These are phyloP conservation scores for Malurus alboscapulatus DNA, from an alignment of 2,113 vertebrate genomes.

Conservation along the genomic window DNA sequence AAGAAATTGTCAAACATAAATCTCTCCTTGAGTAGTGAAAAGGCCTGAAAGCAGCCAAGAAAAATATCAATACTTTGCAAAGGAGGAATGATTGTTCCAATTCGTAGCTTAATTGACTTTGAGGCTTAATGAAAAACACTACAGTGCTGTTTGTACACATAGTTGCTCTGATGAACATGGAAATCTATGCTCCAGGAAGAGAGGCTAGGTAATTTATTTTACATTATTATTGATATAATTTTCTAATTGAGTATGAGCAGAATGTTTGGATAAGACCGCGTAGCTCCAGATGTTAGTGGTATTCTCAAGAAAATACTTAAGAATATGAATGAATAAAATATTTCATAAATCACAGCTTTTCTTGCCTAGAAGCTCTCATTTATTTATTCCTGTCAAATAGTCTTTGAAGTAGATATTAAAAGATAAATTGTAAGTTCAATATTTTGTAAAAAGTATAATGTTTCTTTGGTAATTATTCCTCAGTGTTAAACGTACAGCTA, in stretches of 20 bases:
- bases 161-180: slow-evolving; percentile 68
- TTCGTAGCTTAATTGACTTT: slow-evolving; percentile 92
- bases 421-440: slow-evolving; percentile 43
- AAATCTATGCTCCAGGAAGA: slow-evolving; percentile 30
- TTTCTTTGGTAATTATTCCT: slow-evolving; percentile 43
- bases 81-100: slow-evolving; percentile 91
- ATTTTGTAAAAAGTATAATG: slow-evolving; percentile 31
- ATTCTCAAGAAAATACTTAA: slow-evolving; percentile 63
- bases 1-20: slow-evolving; percentile 84
- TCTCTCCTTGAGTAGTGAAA: slow-evolving; percentile 81
- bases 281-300: slow-evolving; percentile 57
- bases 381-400: slow-evolving; percentile 65
- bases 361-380: slow-evolving; percentile 38
- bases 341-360: slow-evolving; percentile 64
- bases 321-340: slow-evolving; percentile 40
- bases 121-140: slow-evolving; percentile 89
- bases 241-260: slow-evolving; percentile 64
- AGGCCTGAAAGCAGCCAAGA: slow-evolving; percentile 80
- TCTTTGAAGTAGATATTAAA: slow-evolving; percentile 55
- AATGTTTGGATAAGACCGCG: slow-evolving; percentile 39
- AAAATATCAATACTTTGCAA: slow-evolving; percentile 91
- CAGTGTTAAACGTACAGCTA: neutral
- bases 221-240: slow-evolving; percentile 68
- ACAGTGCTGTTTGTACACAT: slow-evolving; percentile 73
- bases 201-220: slow-evolving; percentile 57